phyloP scores from a whole-genome alignment of 2,113 vertebrate species.

The Oophaga pumilio region DNA sequence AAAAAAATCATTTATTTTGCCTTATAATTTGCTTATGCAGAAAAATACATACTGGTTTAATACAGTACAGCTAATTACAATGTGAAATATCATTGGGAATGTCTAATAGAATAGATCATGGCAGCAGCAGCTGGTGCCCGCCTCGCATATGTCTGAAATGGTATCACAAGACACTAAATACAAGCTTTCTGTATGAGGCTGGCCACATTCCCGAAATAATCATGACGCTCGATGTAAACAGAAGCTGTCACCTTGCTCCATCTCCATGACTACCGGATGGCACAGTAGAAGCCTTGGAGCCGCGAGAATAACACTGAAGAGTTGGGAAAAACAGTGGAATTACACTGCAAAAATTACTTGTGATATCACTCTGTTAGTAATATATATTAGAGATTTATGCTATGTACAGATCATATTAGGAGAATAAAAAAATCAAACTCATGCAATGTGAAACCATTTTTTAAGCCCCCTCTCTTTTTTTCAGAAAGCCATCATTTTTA shows the following conservation, averaged over 20 bases:
- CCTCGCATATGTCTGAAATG: neutral
- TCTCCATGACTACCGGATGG: constrained; percentile 45
- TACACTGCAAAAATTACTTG: neutral
- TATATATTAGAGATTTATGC: neutral
- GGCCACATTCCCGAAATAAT: constrained; percentile 12
- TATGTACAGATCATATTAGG: neutral
- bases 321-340: neutral
- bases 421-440: no score
- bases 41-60: no score
- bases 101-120: neutral
- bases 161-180: constrained; percentile 3
- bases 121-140: neutral
- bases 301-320: neutral
- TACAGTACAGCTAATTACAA: neutral
- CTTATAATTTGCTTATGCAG: no score
- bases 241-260: constrained; percentile 42
- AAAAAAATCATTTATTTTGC: no score
- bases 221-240: constrained; percentile 34
- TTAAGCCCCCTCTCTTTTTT: no score
- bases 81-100: neutral
- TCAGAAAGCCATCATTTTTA: no score
- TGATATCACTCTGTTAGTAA: neutral
- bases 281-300: neutral
- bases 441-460: no score
- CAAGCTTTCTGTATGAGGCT: constrained; percentile 8